Evolutionary conservation across 2,888 invertebrate species (phyloP).

Genomic region (Eueremaeus valkanovi): DNA sequence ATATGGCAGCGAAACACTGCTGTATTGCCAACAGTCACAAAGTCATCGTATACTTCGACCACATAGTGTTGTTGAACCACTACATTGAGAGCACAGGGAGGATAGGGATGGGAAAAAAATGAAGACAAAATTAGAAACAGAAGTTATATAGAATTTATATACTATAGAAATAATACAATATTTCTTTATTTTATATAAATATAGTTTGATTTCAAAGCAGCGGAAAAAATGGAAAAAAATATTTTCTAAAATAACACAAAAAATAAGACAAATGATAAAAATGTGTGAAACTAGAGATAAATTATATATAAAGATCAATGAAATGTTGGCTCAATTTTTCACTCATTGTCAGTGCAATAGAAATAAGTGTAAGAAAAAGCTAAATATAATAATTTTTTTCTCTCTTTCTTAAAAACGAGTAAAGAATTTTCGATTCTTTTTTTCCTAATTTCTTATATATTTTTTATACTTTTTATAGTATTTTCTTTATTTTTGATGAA

Average conservation of each 20-base stretch:
- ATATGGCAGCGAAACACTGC: conserved; percentile 47
- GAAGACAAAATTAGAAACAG: not conserved
- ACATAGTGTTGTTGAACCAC: conserved; percentile 46
- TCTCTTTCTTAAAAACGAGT: too few species aligned
- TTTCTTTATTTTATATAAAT: conserved; percentile 4
- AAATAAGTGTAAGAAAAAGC: not conserved
- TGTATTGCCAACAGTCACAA: conserved; percentile 47
- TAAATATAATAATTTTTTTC: too few species aligned
- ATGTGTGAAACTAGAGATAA: conserved; percentile 36
- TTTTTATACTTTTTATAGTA: not conserved
- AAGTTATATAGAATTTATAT: conserved; percentile 5
- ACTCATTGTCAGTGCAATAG: not conserved
- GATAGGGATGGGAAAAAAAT: not conserved
- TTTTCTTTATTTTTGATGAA: not conserved
- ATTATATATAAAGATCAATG: conserved; percentile 34
- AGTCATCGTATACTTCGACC: conserved; percentile 47
- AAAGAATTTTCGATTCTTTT: conserved; percentile 12
- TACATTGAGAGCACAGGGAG: conserved; percentile 34
- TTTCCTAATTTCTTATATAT: not conserved
- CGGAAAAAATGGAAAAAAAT: not conserved
- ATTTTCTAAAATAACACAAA: conserved; percentile 3
- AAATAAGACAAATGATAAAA: conserved; percentile 34
- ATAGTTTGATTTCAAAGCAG: conserved; percentile 9
- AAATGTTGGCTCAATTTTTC: not conserved
- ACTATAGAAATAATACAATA: conserved; percentile 14